Conservation (phyloP, 2,888 invertebrate species). For the Protonemura montana region DNA sequence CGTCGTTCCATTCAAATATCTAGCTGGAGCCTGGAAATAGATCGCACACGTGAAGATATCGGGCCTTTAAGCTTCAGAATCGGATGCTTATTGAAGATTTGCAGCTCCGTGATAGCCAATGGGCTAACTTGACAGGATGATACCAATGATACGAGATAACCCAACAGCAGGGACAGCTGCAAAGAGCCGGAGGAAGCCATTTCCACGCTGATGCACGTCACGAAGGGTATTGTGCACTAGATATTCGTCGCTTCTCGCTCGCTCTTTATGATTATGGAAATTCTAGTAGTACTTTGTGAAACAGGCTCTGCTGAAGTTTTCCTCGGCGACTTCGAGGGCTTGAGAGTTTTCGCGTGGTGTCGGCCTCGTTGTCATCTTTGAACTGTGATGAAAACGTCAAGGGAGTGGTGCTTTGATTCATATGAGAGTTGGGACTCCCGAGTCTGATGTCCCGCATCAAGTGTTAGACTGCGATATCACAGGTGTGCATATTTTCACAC, state of each 20-base stretch:
- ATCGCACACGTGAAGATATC: neutral
- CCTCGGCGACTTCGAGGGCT: neutral
- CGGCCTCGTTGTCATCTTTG: neutral
- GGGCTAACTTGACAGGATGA: neutral
- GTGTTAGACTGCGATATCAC: neutral
- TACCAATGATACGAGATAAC: neutral
- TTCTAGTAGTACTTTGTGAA: neutral
- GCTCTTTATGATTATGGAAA: constrained; percentile 3
- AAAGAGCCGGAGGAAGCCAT: neutral
- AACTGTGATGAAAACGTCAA: neutral
- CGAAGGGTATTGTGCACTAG: neutral
- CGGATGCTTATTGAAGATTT: constrained; percentile 12
- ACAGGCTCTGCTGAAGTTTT: neutral
- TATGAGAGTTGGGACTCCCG: neutral
- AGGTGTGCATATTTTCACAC: constrained; percentile 12
- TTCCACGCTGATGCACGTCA: neutral
- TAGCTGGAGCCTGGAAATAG: neutral
- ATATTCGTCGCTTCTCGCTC: neutral
- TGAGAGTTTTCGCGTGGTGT: neutral
- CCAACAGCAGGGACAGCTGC: neutral
- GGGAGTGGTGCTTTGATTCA: neutral
- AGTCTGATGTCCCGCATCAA: neutral
- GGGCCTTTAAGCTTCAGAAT: neutral
- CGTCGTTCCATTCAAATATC: neutral
- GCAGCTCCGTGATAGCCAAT: neutral